Base-by-base conservation (phyloP, 1,140 invertebrate species). In the Potamilus streckersoni region DNA sequence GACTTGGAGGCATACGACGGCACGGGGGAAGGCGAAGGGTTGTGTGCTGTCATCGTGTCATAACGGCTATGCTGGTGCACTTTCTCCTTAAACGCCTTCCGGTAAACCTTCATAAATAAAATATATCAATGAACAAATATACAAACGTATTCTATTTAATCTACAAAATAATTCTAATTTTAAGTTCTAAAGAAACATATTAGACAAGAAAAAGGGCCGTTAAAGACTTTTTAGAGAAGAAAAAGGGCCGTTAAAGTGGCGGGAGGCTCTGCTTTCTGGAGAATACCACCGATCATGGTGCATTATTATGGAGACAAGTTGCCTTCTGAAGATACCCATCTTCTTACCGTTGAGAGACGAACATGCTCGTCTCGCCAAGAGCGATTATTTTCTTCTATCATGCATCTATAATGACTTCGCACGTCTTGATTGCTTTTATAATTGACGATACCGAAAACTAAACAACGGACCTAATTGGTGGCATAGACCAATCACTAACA, bases 261-360 rank as follows among this genome's bases (percentile, higher is more conserved):
- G 6, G 11, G 68, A n/a, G 6, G 63, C 12, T 12, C 20, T 17
- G 13, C 58, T 23, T 0, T 11, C 38, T 11, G 20, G 68, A 14
- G 62, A 20, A 20, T 55, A 68, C 38, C 59, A 56, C 63, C 49
- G 38, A 19, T 55, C 74, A 61, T 76, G 70, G 56, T 69, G 17
- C 23, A 61, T 1, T 76, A 55, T 17, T 65, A 68, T 27, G 19
- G 27, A 57, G 49, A 76, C 27, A 60, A 68, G 17, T 60, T 55
- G 12, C 61, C 17, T 38, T 76, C 65, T 16, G 74, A 49, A 49
- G 38, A 49, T 49, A 11, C 38, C 11, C 38, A 11, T 49, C 38
- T 11, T 8, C 38, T 5, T 49, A 0, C 11, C 38, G 38, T 6
- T 8, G 38, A 49, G 38, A 49, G 38, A 49, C 38, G 38, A 49